Base-by-base conservation (phyloP, 2,888 invertebrate species). In the Stictocephala bisonia region DNA sequence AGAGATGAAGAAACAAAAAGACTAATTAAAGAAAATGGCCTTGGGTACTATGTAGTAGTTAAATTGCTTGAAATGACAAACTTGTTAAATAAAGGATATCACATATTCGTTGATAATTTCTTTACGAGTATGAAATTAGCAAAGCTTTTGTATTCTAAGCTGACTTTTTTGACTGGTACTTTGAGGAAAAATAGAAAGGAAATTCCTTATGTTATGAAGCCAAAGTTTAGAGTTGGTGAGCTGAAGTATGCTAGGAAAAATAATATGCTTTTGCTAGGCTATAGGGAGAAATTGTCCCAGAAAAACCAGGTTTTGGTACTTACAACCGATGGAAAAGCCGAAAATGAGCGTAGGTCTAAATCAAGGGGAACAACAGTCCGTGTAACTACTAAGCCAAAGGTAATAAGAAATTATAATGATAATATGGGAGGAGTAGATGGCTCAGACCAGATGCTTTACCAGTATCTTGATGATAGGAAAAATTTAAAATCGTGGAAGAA, bases 241-340 rank as follows among this genome's bases (percentile, higher is more conserved):
- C 64, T 13, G n/a, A 72, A 72, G 40, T 64, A 64, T n/a, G 13
- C 20, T 2, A 72, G 66, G 24, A 66, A 64, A 35, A 64, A 72
- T 20, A 9, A 35, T 11, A 18, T 64, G 26, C 24, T 66, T 24
- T 31, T 72, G 22, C 27, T 66, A 22, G 72, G 72, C 7, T 72
- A 35, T 13, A 66, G 64, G 66, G 24, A 72, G 26, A 66, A 40
- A 48, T n/a, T 50, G 22, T 22, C 24, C 3, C 50, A 72, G 26
- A 64, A 35, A 50, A 64, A 48, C 6, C 64, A 48, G 22, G 72
- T 72, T 18, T 15, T 72, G 4, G 15, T 66, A n/a, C 35, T 72
- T 2, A 24, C 51, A 20, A 72, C 72, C 2, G 26, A 66, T 24
- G 31, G 24, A 1, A 72, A 72, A 26, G 64, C 24, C 11, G 27